Conservation (phyloP, 2,888 invertebrate species). For the Netelia fuscicornis region DNA sequence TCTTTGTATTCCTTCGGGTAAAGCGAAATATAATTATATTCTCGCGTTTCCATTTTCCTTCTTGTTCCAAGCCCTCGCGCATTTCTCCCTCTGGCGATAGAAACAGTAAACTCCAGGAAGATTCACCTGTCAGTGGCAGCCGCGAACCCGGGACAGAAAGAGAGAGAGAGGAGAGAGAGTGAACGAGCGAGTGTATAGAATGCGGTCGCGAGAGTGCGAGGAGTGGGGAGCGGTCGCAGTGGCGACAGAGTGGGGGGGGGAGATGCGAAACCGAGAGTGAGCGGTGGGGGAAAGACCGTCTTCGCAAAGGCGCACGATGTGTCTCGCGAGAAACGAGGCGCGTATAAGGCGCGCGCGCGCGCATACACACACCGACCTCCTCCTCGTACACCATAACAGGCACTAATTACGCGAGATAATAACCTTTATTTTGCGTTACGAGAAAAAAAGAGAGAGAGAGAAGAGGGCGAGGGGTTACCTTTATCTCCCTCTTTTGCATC, state of each 20-base stretch:
- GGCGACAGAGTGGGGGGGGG: not conserved
- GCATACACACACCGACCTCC: constrained; percentile 12
- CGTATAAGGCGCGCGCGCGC: constrained; percentile 35
- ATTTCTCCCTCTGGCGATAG: constrained; percentile 9
- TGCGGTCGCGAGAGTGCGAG: constrained; percentile 26
- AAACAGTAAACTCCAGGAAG: constrained; percentile 63
- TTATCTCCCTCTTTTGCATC: constrained; percentile 49
- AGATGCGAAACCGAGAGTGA: constrained; percentile 20
- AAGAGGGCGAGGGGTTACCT: not conserved
- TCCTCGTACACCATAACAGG: constrained; percentile 65
- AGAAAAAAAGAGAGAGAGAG: constrained; percentile 39
- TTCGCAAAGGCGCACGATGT: constrained; percentile 27
- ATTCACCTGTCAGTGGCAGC: constrained; percentile 72
- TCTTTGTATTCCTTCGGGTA: constrained; percentile 37
- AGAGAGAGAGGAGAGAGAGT: constrained; percentile 11
- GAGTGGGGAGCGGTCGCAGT: constrained; percentile 2
- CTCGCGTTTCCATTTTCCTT: constrained; percentile 53
- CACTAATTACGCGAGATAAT: constrained; percentile 71
- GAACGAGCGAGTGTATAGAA: constrained; percentile 39
- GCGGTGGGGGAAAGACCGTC: constrained; percentile 23
- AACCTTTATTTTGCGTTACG: constrained; percentile 70
- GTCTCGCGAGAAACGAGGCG: constrained; percentile 52
- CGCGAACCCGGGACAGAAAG: constrained; percentile 50
- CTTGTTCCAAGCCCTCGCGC: constrained; percentile 14
- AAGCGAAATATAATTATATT: constrained; percentile 56